Percentiles rank a stretch among this genome's conserved stretches.
phyloP scores from a whole-genome alignment of 2,888 invertebrate genomes.

The Melieria picta region DNA sequence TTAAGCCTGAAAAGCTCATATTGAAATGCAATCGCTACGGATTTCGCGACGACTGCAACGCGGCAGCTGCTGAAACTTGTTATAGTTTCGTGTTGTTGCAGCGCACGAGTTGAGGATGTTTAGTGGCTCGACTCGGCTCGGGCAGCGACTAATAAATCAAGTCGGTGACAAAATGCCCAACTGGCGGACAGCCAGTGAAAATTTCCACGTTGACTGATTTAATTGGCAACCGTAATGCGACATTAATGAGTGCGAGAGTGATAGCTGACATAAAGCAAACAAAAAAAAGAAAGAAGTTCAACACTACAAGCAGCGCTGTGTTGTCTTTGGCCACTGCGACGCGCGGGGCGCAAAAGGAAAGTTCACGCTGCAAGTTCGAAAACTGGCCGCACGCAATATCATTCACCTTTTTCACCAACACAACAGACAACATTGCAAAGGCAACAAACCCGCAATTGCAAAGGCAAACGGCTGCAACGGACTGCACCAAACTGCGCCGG shows the following conservation, averaged over 20 bases:
- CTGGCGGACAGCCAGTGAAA: slow-evolving; percentile 18
- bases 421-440: no score
- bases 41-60: no score
- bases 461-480: no score
- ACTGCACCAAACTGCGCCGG: not conserved
- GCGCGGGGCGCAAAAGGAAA: not conserved
- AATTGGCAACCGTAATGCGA: slow-evolving; percentile 11
- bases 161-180: not conserved
- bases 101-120: not conserved
- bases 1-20: slow-evolving; percentile 40
- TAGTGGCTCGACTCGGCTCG: not conserved
- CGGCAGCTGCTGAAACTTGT: no score
- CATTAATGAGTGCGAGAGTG: slow-evolving; percentile 3
- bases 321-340: no score
- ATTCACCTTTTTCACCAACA: no score
- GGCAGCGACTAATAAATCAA: slow-evolving; percentile 9
- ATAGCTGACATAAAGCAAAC: not conserved
- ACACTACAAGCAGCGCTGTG: no score
- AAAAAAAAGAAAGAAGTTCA: not conserved
- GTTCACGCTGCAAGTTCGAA: no score
- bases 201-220: slow-evolving; percentile 13
- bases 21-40: not conserved
- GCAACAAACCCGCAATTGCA: no score
- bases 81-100: not conserved
- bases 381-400: no score